A percentile compares a stretch with the other conserved stretches of the same genome.
Evolutionary conservation across 1,140 invertebrate genomes (phyloP).

Genomic region (Temnothorax nylanderi): DNA sequence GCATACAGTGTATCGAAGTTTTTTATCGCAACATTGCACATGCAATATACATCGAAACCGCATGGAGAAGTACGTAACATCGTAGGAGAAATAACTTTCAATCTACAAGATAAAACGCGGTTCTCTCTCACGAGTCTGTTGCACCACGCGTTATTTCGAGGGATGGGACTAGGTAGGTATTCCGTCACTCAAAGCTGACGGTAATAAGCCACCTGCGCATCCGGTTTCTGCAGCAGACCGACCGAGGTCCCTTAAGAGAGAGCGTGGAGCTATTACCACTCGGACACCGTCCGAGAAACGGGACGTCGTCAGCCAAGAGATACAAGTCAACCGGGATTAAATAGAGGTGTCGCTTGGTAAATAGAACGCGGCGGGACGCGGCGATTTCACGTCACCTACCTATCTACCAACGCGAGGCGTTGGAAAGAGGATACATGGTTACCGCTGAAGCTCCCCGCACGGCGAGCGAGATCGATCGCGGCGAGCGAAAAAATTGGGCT

Average conservation of each 20-base stretch:
- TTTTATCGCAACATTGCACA: background rate
- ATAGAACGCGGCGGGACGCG: background rate
- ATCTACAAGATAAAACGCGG: slow-evolving; percentile 15
- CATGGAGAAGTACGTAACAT: background rate
- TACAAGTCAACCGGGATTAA: slow-evolving; percentile 50
- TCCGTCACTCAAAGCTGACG: slow-evolving; percentile 37
- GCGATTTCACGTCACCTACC: slow-evolving; percentile 18
- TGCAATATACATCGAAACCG: background rate
- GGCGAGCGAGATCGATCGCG: slow-evolving; percentile 5
- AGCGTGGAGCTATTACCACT: slow-evolving; percentile 15
- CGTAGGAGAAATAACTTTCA: background rate
- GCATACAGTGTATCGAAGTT: background rate
- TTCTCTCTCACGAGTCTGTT: slow-evolving; percentile 4
- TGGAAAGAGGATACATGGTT: background rate
- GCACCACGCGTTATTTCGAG: background rate
- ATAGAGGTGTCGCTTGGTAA: slow-evolving; percentile 42
- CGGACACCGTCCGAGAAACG: slow-evolving; percentile 45
- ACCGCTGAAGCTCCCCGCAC: no score
- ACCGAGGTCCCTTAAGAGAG: slow-evolving; percentile 27
- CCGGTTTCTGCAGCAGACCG: background rate
- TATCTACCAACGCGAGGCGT: background rate
- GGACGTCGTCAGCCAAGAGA: slow-evolving; percentile 6
- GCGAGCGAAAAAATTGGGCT: slow-evolving; percentile 61
- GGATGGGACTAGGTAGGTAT: background rate
- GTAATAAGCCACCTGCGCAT: slow-evolving; percentile 46